Evolutionary conservation across 2,797 vertebrate species (phyloP), one percentile per base, ranked within the genome.

Genomic region (Neopelma chrysocephalum): DNA sequence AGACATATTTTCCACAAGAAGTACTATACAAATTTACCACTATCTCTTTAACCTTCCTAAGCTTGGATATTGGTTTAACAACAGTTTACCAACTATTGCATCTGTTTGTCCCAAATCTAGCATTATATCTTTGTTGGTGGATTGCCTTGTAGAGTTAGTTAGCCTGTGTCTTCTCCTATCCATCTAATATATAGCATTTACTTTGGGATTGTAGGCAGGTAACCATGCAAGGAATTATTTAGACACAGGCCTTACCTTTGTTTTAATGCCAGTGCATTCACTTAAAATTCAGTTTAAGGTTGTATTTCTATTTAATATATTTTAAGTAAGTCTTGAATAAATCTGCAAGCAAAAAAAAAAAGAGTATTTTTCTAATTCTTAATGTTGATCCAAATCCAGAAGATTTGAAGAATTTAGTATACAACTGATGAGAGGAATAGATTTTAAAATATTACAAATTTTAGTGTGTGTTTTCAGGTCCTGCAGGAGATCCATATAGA

Each of bases 171-270:
- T 81, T 72, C 53, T 71, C 1, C 71, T 32, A 17, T 65, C 42
- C 36, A 0, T 42, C n/a, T 58, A 0, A 0, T 38, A 20, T 27
- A 5, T 21, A n/a, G 19, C 0, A 4, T 56, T 90, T 85, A 38
- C 22, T 62, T 87, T 2, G 5, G 15, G 38, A 10, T 43, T 17
- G 13, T 16, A n/a, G 53, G 69, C 27, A 79, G 45, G 12, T 88
- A 61, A 18, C 69, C 10, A 5, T 19, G 20, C 25, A 47, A 53
- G 56, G 48, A 60, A 18, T 88, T 80, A 50, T n/a, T 57, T 34
- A 68, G 34, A 47, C 11, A 11, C 3, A 15, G 12, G 15, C 62
- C 15, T 62, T 81, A 42, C 6, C n/a, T 68, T 64, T 65, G 10
- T 60, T 88, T 89, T 66, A 22, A 7, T 65, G 36, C 8, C 22